Evolutionary conservation across 2,797 vertebrate genomes (phyloP).

Genomic region (Sitta carolinensis): DNA sequence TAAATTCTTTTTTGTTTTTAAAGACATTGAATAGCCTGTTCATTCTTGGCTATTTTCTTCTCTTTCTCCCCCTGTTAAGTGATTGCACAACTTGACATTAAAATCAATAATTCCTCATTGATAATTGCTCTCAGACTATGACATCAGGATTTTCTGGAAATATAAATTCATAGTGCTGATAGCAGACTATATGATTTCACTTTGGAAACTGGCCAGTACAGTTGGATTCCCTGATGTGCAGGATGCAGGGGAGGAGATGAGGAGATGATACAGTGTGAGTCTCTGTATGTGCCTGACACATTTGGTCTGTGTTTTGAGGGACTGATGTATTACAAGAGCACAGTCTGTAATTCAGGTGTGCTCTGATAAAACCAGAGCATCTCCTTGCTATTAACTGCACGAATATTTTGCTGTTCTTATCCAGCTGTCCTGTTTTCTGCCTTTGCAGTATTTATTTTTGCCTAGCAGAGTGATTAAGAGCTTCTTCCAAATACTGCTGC

Average conservation of each 20-base stretch:
- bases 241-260: background rate
- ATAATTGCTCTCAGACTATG: conserved; percentile 44
- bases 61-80: background rate
- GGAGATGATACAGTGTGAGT: background rate
- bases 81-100: conserved; percentile 6
- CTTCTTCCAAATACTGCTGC: background rate
- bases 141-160: conserved; percentile 25
- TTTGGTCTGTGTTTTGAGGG: background rate
- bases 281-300: background rate
- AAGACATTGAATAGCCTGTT: background rate
- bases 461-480: background rate
- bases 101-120: conserved; percentile 39
- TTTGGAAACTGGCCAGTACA: conserved; percentile 9
- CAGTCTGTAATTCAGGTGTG: background rate
- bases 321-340: background rate
- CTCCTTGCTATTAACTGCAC: background rate
- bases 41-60: background rate
- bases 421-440: background rate
- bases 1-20: background rate
- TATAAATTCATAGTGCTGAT: conserved; percentile 24
- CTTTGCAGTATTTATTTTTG: background rate
- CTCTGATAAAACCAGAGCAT: background rate
- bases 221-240: background rate
- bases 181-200: conserved; percentile 45
- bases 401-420: background rate